Evolutionary conservation across 1,140 invertebrate genomes (phyloP), one percentile per base, ranked within the genome.

Genomic region (Cheumatopsyche charites): DNA sequence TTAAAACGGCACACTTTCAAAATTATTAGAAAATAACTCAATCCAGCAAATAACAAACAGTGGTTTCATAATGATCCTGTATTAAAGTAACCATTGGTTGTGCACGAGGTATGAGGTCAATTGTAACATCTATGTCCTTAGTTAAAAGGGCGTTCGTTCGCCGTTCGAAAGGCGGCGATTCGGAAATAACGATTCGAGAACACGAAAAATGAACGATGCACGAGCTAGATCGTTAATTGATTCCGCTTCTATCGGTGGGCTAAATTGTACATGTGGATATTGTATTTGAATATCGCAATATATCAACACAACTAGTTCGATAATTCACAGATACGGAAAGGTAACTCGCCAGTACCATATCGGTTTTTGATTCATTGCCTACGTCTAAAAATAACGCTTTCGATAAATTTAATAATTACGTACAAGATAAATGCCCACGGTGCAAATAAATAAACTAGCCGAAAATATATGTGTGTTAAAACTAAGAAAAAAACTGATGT

Each of bases 271-370:
- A 58, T 58, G 29, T 36, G 23, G 55, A 25, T 23, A 23, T 4
- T 58, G 13, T 58, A 26, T 58, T 23, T 23, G 23, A 58, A 58
- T 58, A 58, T 58, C 55, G 21, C 55, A 58, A 58, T 58, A 58
- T 58, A 23, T 58, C 12, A 23, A 23, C 12, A 58, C 23, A 23
- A 58, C 55, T 21, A 58, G 55, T 23, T 58, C 55, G 23, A 58
- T 58, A 58, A 58, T 58, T 58, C 55, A 58, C 55, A 25, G 55
- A 58, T 25, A 58, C 55, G 11, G 23, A 58, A 58, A 58, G 29
- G 29, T 36, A 15, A 47, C 43, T 47, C 43, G 15, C 55, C 13
- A 58, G 19, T 13, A 26, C 55, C 55, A 58, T 58, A 58, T 58
- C 25, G 55, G 21, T 19, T 58, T 25, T 58, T 47, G 43, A 47